Percentiles rank a stretch among this genome's conserved stretches.
phyloP scores from a whole-genome alignment of 2,113 vertebrate species.

The Dasyprocta punctata region DNA sequence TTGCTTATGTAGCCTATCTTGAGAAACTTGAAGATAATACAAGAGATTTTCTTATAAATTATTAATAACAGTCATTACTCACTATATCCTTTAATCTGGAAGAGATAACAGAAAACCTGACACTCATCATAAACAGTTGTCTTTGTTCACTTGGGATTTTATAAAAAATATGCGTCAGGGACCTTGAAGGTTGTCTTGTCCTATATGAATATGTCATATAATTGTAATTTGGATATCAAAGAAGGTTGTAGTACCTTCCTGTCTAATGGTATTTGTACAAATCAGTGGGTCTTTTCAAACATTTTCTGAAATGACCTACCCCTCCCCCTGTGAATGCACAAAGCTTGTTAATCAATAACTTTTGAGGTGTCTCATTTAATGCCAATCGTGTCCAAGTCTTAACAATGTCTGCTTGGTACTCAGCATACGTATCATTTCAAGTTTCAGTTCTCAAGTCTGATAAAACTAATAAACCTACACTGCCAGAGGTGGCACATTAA shows the following conservation, averaged over 20 bases:
- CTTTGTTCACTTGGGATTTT: not conserved
- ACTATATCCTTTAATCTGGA: conserved; percentile 43
- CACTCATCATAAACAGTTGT: conserved; percentile 11
- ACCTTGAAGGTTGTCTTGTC: not conserved
- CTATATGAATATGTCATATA: rapidly evolving
- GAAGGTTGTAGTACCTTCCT: not conserved
- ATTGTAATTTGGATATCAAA: not conserved
- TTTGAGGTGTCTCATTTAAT: conserved; percentile 85
- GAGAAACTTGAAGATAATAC: not conserved
- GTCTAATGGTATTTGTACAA: not conserved
- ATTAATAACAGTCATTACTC: conserved; percentile 50
- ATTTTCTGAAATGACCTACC: conserved; percentile 44
- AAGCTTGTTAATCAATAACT: conserved; percentile 80
- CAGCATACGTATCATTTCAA: conserved; percentile 83
- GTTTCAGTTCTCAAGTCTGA: conserved; percentile 88
- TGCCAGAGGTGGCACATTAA: conserved; percentile 91
- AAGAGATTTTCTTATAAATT: conserved; percentile 53
- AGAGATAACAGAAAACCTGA: conserved; percentile 52
- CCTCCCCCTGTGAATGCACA: not conserved
- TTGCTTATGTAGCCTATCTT: not conserved
- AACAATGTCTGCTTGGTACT: conserved; percentile 82
- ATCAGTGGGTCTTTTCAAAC: not conserved
- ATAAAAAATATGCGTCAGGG: not conserved
- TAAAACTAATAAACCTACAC: conserved; percentile 90
- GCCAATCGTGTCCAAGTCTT: conserved; percentile 85